Evolutionary conservation across 30 jellyfish, hydroid and myxozoan species (phyloP), one percentile per base, ranked within the genome.

Genomic region (Hydractinia echinata): DNA sequence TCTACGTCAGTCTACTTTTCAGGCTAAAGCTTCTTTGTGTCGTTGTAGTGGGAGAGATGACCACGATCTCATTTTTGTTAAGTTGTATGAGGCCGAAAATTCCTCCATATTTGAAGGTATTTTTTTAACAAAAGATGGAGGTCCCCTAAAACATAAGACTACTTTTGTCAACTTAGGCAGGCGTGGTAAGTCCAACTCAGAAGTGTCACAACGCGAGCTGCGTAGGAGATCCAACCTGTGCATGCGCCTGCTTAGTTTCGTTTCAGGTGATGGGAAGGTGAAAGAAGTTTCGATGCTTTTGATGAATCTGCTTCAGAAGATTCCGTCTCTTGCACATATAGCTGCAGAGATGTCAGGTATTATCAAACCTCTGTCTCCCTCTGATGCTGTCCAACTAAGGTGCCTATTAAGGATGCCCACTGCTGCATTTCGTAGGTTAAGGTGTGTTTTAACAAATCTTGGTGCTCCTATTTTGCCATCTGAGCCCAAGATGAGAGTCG

Each of bases 401-500:
- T n/a, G 51, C 18, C 19, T n/a, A 0, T 51, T 64, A 7, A 44
- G 74, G 10, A 64, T 64, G 74, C 18, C 74, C 51, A 64, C 74
- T 7, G 74, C 74, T 13, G 74, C 74, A 64, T 64, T 64, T 64
- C 74, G 74, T 64, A 64, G 18, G 18, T 51, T 64, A 51, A 7
- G 16, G 74, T n/a, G 51, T 51, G 39, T 64, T 44, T 13, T 64
- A 51, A 64, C 74, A 44, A 64, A 64, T 51, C 74, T 64, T 44
- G 39, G 39, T 13, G 19, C 10, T 51, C 4, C 4, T 6, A 64
- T 64, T 51, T 51, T 64, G 51, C 74, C 74, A n/a, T 64, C 18
- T 51, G 74, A 64, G 39, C 74, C 74, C 19, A 64, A 64, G 74
- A 64, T 64, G 74, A 13, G 69, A 16, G 69, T 16, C 15, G 69